Conservation (phyloP, 2,888 invertebrate genomes). For the Pemphredon lugubris region DNA sequence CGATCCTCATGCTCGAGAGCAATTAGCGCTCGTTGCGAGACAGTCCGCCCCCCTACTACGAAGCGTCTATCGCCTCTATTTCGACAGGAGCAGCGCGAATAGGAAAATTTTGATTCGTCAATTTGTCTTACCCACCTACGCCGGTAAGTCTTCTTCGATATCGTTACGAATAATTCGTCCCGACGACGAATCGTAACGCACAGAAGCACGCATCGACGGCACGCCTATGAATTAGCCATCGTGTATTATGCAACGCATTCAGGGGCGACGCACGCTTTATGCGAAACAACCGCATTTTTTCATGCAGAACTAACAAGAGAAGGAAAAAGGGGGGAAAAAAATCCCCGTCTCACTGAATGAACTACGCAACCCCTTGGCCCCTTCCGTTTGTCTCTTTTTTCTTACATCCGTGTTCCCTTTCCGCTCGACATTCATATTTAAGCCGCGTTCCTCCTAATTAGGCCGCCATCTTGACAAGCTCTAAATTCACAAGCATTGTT, state of each 20-base stretch:
- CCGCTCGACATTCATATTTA: constrained; percentile 71
- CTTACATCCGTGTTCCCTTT: constrained; percentile 15
- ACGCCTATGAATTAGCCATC: too few species aligned
- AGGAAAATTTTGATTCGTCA: too few species aligned
- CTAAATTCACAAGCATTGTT: constrained; percentile 68
- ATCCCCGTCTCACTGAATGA: constrained; percentile 23
- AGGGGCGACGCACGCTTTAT: constrained; percentile 6
- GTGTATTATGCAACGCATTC: too few species aligned
- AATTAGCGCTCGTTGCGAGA: constrained; percentile 39
- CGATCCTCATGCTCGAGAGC: constrained; percentile 51
- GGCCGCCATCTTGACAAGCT: constrained; percentile 69
- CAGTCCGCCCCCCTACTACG: constrained; percentile 7
- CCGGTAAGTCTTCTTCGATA: too few species aligned
- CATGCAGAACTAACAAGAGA: constrained; percentile 2
- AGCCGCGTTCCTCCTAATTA: constrained; percentile 73
- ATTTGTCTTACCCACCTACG: too few species aligned
- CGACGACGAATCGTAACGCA: too few species aligned
- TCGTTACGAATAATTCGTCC: neutral
- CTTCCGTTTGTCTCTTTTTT: constrained; percentile 23
- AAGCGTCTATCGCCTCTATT: constrained; percentile 5
- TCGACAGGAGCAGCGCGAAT: constrained; percentile 3
- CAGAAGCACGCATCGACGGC: too few species aligned
- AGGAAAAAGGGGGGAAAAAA: constrained; percentile 19
- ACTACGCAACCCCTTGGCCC: constrained; percentile 29
- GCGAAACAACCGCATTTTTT: constrained; percentile 7